Evolutionary conservation across 2,113 vertebrate genomes (phyloP).

Genomic region (Carassius auratus): DNA sequence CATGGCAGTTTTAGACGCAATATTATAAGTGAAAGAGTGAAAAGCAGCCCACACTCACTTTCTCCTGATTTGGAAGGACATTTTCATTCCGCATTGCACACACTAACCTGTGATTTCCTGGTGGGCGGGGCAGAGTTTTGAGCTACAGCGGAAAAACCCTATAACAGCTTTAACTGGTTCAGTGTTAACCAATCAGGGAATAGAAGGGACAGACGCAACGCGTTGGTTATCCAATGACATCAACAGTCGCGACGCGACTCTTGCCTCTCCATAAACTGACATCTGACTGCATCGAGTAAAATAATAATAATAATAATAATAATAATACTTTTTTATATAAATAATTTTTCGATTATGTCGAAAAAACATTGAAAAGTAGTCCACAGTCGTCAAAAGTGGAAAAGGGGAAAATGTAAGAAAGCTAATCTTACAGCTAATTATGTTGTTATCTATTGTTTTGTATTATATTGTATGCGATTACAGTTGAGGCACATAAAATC

Average conservation of each 20-base stretch:
- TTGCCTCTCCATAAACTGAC: background rate
- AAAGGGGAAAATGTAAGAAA: conserved; percentile 27
- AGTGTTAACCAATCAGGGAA: conserved; percentile 57
- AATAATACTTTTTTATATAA: background rate
- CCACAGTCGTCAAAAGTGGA: background rate
- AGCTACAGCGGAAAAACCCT: conserved; percentile 54
- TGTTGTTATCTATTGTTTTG: background rate
- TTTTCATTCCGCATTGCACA: conserved; percentile 65
- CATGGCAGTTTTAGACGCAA: background rate
- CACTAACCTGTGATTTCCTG: conserved; percentile 50
- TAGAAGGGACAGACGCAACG: background rate
- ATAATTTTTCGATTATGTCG: background rate
- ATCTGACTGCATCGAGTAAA: background rate
- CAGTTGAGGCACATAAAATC: background rate
- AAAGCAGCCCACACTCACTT: conserved; percentile 49
- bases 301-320: background rate
- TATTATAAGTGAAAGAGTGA: background rate
- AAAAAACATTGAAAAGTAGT: background rate
- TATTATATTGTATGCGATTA: background rate
- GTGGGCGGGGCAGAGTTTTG: conserved; percentile 27
- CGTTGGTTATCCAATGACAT: conserved; percentile 57
- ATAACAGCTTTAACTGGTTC: conserved; percentile 23
- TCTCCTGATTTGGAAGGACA: conserved; percentile 68
- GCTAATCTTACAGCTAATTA: conserved; percentile 21
- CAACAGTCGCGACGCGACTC: background rate